Evolutionary conservation across 2,113 vertebrate species (phyloP).

Genomic region (Myocastor coypus): DNA sequence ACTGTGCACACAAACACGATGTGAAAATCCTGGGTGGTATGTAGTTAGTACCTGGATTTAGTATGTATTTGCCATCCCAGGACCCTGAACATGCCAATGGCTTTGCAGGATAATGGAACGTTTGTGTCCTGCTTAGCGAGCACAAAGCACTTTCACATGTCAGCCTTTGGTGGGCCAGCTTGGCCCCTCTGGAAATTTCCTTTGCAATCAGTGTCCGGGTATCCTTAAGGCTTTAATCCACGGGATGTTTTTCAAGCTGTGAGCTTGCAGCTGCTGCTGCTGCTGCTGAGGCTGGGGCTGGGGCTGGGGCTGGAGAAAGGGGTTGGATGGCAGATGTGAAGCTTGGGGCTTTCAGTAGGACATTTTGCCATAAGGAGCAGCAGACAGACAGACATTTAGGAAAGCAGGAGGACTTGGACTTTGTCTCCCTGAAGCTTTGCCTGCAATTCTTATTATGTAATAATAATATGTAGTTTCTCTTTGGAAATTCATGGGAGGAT

Average conservation of each 20-base stretch:
- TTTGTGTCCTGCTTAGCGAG: conserved; percentile 67
- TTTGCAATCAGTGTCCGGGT: conserved; percentile 69
- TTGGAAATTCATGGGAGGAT: conserved; percentile 34
- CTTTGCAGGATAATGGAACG: conserved; percentile 61
- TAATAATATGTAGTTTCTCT: conserved; percentile 10
- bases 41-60: background rate
- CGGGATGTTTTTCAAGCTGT: conserved; percentile 72
- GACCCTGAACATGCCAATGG: background rate
- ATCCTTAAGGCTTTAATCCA: conserved; percentile 78
- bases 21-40: background rate
- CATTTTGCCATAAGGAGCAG: conserved; percentile 64
- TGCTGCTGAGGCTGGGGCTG: conserved; percentile 59
- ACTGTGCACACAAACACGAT: background rate
- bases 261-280: conserved; percentile 72
- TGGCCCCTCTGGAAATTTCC: conserved; percentile 81
- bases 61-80: background rate
- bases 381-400: conserved; percentile 33
- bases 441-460: conserved; percentile 63
- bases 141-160: conserved; percentile 77
- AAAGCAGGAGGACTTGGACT: conserved; percentile 42
- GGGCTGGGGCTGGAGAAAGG: conserved; percentile 22
- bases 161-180: conserved; percentile 72
- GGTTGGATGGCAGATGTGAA: conserved; percentile 69
- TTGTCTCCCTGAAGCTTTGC: conserved; percentile 45
- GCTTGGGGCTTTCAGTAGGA: conserved; percentile 58